Evolutionary conservation across 2,888 invertebrate species (phyloP).

Genomic region (Megaustenia siamemsis): DNA sequence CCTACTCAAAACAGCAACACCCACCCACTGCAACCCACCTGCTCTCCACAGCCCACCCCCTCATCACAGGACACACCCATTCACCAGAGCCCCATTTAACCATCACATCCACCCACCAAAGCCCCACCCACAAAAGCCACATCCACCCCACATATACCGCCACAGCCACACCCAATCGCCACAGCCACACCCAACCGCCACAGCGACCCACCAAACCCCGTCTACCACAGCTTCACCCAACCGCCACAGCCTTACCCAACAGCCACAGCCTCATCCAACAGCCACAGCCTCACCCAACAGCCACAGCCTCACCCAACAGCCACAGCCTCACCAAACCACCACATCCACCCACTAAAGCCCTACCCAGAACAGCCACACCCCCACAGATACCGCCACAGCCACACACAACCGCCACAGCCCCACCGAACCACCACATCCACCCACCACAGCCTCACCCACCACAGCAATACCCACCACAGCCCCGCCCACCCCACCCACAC

Average conservation of each 20-base stretch:
- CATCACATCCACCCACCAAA: background rate
- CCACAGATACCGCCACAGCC: background rate
- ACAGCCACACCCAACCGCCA: background rate
- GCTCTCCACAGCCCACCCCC: no score
- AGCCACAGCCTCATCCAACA: no score
- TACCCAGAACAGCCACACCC: background rate
- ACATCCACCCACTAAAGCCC: background rate
- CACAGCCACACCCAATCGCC: background rate
- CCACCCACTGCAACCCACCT: no score
- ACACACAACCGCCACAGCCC: background rate
- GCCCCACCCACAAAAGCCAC: background rate
- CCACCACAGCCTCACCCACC: background rate
- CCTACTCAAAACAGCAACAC: no score
- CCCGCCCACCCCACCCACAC: no score
- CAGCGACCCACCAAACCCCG: background rate
- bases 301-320: no score
- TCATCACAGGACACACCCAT: no score
- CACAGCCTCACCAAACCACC: background rate
- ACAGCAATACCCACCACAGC: background rate
- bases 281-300: no score
- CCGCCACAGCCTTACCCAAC: background rate
- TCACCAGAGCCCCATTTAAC: background rate
- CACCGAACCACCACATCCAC: background rate
- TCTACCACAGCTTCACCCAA: background rate
- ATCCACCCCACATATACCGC: background rate